Conservation (phyloP, 2,113 vertebrate genomes). For the Caranx melampygus region DNA sequence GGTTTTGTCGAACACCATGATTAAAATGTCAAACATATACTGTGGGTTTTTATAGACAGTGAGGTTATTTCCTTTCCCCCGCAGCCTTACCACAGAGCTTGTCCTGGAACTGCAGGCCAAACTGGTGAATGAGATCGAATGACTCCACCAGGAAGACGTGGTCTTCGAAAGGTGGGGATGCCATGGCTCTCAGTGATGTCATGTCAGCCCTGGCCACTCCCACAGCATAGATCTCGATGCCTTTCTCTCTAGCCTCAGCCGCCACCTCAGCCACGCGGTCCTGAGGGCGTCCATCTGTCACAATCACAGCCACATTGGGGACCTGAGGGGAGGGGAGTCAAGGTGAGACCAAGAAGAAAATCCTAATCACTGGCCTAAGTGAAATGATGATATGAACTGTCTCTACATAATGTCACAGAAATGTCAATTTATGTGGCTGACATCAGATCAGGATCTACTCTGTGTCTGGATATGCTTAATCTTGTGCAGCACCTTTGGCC, state of each 20-base stretch:
- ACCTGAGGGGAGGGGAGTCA: slow-evolving; percentile 59
- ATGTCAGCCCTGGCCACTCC: slow-evolving; percentile 95
- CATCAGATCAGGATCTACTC: background rate
- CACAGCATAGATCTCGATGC: slow-evolving; percentile 95
- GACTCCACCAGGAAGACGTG: slow-evolving; percentile 97
- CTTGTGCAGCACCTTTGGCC: slow-evolving; percentile 75
- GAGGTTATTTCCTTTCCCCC: background rate
- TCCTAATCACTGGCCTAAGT: background rate
- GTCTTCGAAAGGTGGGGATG: slow-evolving; percentile 91
- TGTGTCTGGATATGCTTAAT: background rate
- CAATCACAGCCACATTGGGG: slow-evolving; percentile 91
- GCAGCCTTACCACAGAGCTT: slow-evolving; percentile 91
- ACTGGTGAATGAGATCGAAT: slow-evolving; percentile 95
- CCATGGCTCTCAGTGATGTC: slow-evolving; percentile 94
- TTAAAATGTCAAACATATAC: background rate
- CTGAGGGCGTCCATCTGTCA: slow-evolving; percentile 96
- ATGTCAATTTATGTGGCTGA: too few species aligned
- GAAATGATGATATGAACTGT: background rate
- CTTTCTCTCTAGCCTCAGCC: slow-evolving; percentile 88
- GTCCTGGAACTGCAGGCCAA: slow-evolving; percentile 94
- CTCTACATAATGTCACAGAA: too few species aligned
- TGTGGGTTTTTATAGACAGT: background rate
- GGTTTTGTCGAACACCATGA: background rate
- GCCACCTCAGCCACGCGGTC: slow-evolving; percentile 95
- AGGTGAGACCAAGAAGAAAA: background rate